Conservation (phyloP, 53 echinoderm and acorn worm species). For the Echinarachnius parma region DNA sequence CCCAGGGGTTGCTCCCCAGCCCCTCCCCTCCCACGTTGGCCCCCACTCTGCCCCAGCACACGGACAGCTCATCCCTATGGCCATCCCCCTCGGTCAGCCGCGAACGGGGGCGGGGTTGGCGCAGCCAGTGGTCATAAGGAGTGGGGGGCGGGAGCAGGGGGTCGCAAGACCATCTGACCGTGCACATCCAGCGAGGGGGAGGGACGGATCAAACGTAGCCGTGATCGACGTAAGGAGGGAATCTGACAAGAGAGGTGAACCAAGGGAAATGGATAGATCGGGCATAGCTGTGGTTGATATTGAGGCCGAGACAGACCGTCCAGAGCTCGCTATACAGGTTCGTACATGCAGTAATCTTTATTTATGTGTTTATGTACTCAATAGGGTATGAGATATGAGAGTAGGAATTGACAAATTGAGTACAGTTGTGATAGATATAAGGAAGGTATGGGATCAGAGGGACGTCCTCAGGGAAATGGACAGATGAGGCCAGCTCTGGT, state of each 20-base stretch:
- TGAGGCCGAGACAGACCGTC: too few species aligned
- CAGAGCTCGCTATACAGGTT: constrained; percentile 54
- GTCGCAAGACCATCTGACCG: too few species aligned
- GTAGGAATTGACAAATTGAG: too few species aligned
- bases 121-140: constrained; percentile 68
- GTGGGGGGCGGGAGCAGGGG: constrained; percentile 32
- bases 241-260: constrained; percentile 24
- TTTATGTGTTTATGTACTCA: too few species aligned
- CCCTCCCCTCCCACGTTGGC: not conserved
- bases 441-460: too few species aligned
- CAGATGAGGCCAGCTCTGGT: too few species aligned
- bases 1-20: not conserved
- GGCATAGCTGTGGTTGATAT: too few species aligned
- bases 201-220: constrained; percentile 50
- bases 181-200: not conserved
- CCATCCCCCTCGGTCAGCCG: constrained; percentile 76
- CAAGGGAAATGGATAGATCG: too few species aligned
- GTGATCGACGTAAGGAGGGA: constrained; percentile 42
- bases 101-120: constrained; percentile 58
- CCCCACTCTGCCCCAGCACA: constrained; percentile 47
- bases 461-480: too few species aligned
- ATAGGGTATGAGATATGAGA: too few species aligned
- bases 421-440: too few species aligned
- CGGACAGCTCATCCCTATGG: constrained; percentile 81
- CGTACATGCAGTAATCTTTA: too few species aligned